Conservation (phyloP, 2,113 vertebrate genomes). For the Irena cyanogastra region DNA sequence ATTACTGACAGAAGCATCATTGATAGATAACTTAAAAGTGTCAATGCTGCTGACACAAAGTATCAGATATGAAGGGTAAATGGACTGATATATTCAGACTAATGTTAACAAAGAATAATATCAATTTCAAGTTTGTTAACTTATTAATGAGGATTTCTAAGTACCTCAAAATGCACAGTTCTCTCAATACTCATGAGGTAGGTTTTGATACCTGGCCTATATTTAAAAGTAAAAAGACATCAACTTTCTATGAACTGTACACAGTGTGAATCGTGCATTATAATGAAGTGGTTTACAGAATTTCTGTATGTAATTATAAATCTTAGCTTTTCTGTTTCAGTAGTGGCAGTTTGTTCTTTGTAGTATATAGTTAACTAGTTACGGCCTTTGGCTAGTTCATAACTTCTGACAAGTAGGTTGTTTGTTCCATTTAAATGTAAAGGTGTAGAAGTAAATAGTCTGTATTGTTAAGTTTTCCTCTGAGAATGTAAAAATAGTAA, state of each 20-base stretch:
- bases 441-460: slow-evolving; percentile 69
- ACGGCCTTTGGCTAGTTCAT: slow-evolving; percentile 62
- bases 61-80: background rate
- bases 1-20: background rate
- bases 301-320: background rate
- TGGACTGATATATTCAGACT: background rate
- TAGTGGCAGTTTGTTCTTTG: slow-evolving; percentile 29
- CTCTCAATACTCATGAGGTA: background rate
- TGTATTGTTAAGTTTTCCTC: slow-evolving; percentile 79
- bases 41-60: background rate
- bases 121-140: background rate
- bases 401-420: slow-evolving; percentile 72
- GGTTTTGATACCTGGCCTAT: background rate
- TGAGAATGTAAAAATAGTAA: slow-evolving; percentile 77
- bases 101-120: background rate
- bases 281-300: background rate
- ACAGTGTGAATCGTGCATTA: background rate
- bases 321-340: background rate
- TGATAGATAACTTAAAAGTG: background rate
- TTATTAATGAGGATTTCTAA: background rate
- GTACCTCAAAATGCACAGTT: background rate
- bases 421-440: slow-evolving; percentile 84
- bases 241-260: background rate
- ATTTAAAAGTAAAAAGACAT: background rate
- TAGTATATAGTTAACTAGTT: slow-evolving; percentile 52